A percentile compares a stretch with the other conserved stretches of the same genome.
These are phyloP conservation scores for Anoplius nigerrimus DNA, from an alignment of 2,888 invertebrate genomes.

Conservation along the genomic window DNA sequence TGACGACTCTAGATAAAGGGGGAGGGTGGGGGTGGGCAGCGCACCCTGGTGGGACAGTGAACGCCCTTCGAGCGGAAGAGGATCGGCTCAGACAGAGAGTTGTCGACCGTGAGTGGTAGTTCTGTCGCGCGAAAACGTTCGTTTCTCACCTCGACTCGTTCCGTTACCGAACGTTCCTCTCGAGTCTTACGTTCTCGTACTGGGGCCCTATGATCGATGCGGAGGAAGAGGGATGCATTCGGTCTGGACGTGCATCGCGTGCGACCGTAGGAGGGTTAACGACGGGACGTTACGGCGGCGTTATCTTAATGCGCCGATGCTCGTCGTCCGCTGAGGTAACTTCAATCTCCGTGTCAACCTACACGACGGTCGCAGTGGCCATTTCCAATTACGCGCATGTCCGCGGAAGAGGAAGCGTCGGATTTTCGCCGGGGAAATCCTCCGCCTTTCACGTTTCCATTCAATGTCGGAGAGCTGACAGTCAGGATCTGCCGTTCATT, in stretches of 20 bases:
- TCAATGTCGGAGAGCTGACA: too few species aligned
- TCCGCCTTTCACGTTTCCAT: neutral
- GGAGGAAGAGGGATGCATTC: too few species aligned
- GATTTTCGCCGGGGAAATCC: conserved; percentile 6
- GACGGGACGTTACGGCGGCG: neutral
- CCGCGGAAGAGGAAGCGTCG: too few species aligned
- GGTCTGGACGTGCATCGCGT: too few species aligned
- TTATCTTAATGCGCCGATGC: conserved; percentile 17
- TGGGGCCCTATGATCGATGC: too few species aligned
- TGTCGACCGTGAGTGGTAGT: neutral
- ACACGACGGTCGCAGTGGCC: neutral
- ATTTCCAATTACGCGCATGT: too few species aligned
- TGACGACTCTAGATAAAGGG: conserved; percentile 30
- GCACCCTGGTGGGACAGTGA: neutral
- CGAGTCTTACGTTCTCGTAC: too few species aligned
- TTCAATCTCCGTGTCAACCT: conserved; percentile 24
- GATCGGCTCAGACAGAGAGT: neutral
- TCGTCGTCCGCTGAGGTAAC: neutral
- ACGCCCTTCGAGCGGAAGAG: conserved; percentile 19
- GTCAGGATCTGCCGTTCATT: too few species aligned
- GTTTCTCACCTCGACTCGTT: neutral
- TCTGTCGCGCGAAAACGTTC: neutral
- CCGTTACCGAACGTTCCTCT: neutral
- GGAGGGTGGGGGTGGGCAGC: conserved; percentile 19
- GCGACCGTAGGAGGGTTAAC: conserved; percentile 16